Conservation (phyloP, 2,797 vertebrate species). For the Danio kyathit region DNA sequence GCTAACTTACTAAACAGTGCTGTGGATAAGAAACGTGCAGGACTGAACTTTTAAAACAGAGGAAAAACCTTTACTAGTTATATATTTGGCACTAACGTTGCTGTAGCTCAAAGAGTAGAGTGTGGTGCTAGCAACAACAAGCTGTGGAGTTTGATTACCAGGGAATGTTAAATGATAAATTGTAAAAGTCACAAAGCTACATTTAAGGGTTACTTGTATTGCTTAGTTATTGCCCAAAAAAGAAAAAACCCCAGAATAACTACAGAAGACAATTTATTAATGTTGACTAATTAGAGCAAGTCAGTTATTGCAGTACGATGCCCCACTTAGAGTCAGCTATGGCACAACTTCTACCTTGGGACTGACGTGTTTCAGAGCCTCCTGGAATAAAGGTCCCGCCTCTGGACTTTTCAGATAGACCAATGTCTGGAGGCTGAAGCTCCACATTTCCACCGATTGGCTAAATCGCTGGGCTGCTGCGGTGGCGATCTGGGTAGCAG, state of each 20-base stretch:
- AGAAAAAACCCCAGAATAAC: no score
- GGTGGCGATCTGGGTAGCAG: slow-evolving; percentile 79
- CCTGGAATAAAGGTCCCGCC: slow-evolving; percentile 80
- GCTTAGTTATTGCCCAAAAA: no score
- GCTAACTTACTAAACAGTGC: background rate
- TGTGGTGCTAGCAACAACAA: background rate
- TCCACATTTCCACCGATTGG: slow-evolving; percentile 84
- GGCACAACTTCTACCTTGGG: slow-evolving; percentile 80
- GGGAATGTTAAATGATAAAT: background rate
- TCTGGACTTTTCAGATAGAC: slow-evolving; percentile 74
- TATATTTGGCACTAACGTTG: background rate
- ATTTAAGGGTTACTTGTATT: no score
- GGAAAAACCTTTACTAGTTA: background rate
- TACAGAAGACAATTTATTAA: slow-evolving; percentile 11
- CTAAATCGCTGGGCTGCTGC: slow-evolving; percentile 77
- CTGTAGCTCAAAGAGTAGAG: background rate
- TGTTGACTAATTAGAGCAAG: slow-evolving; percentile 69
- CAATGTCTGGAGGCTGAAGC: slow-evolving; percentile 81
- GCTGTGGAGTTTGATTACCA: background rate
- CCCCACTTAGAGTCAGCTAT: slow-evolving; percentile 66
- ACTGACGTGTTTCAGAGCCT: slow-evolving; percentile 82
- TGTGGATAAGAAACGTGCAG: background rate
- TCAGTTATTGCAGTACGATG: slow-evolving; percentile 62
- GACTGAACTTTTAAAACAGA: background rate
- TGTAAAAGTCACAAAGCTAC: no score